Evolutionary conservation across 2,888 invertebrate genomes (phyloP).

Genomic region (Agriopis aurantiaria): DNA sequence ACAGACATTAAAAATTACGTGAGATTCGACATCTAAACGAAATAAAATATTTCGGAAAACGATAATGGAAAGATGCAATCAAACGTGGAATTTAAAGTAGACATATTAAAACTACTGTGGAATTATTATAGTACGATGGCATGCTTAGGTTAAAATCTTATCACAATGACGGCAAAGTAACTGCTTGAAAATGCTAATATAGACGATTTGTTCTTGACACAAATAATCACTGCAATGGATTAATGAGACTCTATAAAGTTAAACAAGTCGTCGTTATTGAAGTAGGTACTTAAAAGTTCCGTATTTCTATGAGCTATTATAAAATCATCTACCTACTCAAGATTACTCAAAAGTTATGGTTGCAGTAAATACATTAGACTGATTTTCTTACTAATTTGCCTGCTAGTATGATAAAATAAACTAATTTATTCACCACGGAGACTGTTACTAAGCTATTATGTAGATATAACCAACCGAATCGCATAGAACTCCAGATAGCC

Average conservation of each 20-base stretch:
- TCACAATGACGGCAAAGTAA: conserved; percentile 41
- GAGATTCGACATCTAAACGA: conserved; percentile 37
- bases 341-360: background rate
- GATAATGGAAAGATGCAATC: conserved; percentile 31
- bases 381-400: background rate
- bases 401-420: background rate
- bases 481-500: conserved; percentile 22
- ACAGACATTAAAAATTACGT: conserved; percentile 18
- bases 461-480: conserved; percentile 10
- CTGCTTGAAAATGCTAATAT: conserved; percentile 62
- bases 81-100: conserved; percentile 2
- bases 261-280: conserved; percentile 14
- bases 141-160: conserved; percentile 42
- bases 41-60: conserved; percentile 50
- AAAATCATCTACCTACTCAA: background rate
- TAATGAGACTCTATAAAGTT: conserved; percentile 46
- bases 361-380: background rate
- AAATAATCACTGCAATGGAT: conserved; percentile 53
- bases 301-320: background rate
- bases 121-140: conserved; percentile 20
- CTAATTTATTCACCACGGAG: background rate
- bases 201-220: conserved; percentile 62
- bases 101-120: background rate
- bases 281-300: conserved; percentile 17
- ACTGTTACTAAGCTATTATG: conserved; percentile 5